Evolutionary conservation across 1,140 invertebrate genomes (phyloP).

Genomic region (Drosophila prosaltans): DNA sequence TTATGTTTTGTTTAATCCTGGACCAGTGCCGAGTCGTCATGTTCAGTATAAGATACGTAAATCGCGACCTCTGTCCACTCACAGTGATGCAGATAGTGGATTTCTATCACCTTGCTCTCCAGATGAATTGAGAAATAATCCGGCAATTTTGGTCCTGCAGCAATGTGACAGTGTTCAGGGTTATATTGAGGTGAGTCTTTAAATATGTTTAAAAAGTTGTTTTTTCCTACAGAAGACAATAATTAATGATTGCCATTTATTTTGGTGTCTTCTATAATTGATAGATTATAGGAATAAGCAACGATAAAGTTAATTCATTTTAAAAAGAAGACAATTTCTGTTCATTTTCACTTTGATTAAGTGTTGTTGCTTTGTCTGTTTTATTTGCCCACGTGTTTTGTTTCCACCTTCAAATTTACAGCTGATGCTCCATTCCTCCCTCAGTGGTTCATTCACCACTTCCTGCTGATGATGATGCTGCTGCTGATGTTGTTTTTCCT

Average conservation of each 20-base stretch:
- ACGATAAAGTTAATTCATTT: slow-evolving; percentile 5
- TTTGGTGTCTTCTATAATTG: neutral
- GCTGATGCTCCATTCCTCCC: neutral
- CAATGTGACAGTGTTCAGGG: slow-evolving; percentile 82
- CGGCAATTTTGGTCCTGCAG: slow-evolving; percentile 78
- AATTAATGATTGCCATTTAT: neutral
- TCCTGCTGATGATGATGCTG: neutral
- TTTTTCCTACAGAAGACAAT: neutral
- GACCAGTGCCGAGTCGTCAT: slow-evolving; percentile 80
- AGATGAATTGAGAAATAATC: slow-evolving; percentile 72
- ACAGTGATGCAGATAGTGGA: slow-evolving; percentile 82
- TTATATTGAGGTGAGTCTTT: slow-evolving; percentile 79
- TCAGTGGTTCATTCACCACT: neutral
- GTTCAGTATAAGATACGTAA: slow-evolving; percentile 81
- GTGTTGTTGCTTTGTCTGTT: neutral
- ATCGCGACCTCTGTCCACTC: slow-evolving; percentile 71
- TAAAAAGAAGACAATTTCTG: neutral
- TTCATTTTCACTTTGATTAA: slow-evolving; percentile 7
- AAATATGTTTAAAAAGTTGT: neutral
- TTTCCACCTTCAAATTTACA: neutral
- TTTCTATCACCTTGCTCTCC: slow-evolving; percentile 81
- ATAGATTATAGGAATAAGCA: neutral
- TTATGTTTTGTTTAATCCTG: slow-evolving; percentile 80
- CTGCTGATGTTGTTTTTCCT: neutral
- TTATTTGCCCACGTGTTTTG: neutral